These are phyloP conservation scores for Eulemur albifrons DNA, from an alignment of 2,797 vertebrate genomes.

Conservation along the genomic window DNA sequence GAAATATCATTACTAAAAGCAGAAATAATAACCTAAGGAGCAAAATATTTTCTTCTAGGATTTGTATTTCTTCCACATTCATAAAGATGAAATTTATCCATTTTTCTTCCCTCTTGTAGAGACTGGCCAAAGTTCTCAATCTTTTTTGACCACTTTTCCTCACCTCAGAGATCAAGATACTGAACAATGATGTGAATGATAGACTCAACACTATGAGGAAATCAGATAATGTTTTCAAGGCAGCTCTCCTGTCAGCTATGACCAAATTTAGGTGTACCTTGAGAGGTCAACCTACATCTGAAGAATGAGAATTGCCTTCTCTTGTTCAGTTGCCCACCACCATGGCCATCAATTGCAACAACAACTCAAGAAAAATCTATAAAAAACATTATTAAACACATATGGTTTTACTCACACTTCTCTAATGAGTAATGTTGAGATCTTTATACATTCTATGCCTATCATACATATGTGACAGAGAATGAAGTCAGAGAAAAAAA, in stretches of 20 bases:
- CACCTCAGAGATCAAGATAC: not conserved
- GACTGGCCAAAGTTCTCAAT: not conserved
- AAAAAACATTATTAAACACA: not conserved
- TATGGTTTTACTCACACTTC: not conserved
- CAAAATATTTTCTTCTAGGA: not conserved
- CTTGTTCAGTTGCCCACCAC: not conserved
- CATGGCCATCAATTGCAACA: not conserved
- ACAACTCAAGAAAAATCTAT: not conserved
- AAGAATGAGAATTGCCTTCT: not conserved
- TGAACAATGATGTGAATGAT: not conserved
- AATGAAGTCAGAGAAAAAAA: not conserved
- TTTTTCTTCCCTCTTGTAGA: not conserved
- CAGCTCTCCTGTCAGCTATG: not conserved
- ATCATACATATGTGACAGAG: not conserved
- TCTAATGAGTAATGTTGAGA: not conserved
- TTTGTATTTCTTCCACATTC: not conserved
- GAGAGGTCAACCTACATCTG: not conserved
- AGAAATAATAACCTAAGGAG: not conserved
- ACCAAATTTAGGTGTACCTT: not conserved
- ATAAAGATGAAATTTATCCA: not conserved
- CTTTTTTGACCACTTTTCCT: not conserved
- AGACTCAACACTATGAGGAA: not conserved
- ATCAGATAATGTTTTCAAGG: not conserved
- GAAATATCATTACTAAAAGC: not conserved
- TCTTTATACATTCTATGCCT: not conserved